These are phyloP conservation scores for Grammomys surdaster DNA, from an alignment of 2,113 vertebrate species.

Conservation along the genomic window DNA sequence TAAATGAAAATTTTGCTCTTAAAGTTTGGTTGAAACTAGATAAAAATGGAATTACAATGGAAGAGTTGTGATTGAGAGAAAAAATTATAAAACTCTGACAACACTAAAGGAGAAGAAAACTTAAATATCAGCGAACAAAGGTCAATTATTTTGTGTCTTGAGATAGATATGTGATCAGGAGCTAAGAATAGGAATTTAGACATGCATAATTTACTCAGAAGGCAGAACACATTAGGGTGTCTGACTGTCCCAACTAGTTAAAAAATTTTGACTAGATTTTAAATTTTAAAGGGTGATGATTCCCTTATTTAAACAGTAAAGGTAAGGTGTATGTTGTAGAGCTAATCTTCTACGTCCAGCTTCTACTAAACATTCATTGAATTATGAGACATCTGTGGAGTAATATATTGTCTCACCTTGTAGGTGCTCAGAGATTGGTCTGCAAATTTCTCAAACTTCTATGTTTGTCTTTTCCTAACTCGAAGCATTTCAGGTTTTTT, in stretches of 20 bases:
- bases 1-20: neutral
- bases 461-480: neutral
- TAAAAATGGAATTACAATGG: neutral
- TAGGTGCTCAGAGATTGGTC: neutral
- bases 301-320: neutral
- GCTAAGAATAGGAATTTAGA: neutral
- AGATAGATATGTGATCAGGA: neutral
- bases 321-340: no score
- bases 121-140: neutral
- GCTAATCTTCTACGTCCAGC: neutral
- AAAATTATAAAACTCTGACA: neutral
- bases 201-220: neutral
- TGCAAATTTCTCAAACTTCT: neutral
- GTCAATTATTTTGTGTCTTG: neutral
- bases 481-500: neutral
- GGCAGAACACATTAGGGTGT: neutral
- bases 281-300: neutral
- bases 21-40: neutral
- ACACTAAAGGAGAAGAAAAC: neutral
- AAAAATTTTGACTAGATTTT: neutral
- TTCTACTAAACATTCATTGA: neutral
- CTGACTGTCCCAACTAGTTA: accelerated
- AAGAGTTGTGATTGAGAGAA: neutral
- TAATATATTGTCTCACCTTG: neutral
- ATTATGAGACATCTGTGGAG: neutral